Base-by-base conservation (phyloP, 2,113 vertebrate species). In the Ptilorrhoa leucosticta region DNA sequence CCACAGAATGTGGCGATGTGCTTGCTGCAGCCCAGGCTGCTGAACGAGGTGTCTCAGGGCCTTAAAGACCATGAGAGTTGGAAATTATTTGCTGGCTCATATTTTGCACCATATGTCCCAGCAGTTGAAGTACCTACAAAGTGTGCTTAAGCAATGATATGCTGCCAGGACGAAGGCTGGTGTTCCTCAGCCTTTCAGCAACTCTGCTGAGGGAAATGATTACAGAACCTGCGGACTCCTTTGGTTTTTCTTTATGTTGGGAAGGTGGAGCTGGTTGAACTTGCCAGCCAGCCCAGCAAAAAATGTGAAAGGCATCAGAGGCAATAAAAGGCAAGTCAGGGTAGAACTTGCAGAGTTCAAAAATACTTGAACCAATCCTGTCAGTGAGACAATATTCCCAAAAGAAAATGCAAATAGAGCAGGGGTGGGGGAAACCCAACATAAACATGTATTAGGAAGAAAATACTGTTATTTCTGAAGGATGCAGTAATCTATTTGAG, bases 81-180 rank as follows among this genome's bases (percentile, higher is more conserved):
- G 76, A 90, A 90, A 77, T 81, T 0, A 64, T 90, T 92, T 93
- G 90, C 90, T 28, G 2, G 64, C 44, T 47, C 60, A 21, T 78
- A 63, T 81, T 95, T 96, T 83, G 64, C 85, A 86, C 87, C 90
- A 75, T 93, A 84, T 92, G 93, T 92, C 79, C 68, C 30, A 58
- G 56, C 71, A 88, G 56, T 20, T 83, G 85, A 94, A 90, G 64
- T 53, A 80, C 75, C 88, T 93, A 33, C 69, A 77, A 77, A 71
- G 87, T 35, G 79, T 93, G 64, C 56, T 88, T 83, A 63, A 90
- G 90, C 80, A 90, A 71, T 27, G 47, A 51, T 69, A 66, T 17
- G 50, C 47, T 94, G 71, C 87, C 87, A 94, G 79, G 78, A 66
- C 0, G 1, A 86, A 92, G 89, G 63, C 30, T 90, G 75, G 63